phyloP scores from a whole-genome alignment of 2,888 invertebrate genomes.

The Lissonota sp. region DNA sequence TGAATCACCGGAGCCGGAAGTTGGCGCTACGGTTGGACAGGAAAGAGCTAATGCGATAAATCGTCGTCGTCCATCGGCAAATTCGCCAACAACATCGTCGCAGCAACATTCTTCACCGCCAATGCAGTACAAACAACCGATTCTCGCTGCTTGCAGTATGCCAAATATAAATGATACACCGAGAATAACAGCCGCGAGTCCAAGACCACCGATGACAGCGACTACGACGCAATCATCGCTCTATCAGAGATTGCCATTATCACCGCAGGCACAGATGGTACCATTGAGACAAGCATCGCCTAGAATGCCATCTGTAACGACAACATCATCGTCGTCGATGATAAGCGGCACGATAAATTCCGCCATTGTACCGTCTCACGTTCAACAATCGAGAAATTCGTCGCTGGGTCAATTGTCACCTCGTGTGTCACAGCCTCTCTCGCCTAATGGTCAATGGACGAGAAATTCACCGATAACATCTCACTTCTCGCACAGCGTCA shows the following conservation, averaged over 20 bases:
- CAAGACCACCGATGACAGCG: slow-evolving; percentile 71
- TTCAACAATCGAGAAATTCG: slow-evolving; percentile 76
- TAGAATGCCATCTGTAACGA: slow-evolving; percentile 75
- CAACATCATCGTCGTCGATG: slow-evolving; percentile 67
- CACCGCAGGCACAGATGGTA: slow-evolving; percentile 78
- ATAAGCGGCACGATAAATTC: slow-evolving; percentile 59
- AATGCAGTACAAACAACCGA: slow-evolving; percentile 73
- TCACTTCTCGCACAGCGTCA: slow-evolving; percentile 70
- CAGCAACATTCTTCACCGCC: slow-evolving; percentile 64
- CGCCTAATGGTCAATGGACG: slow-evolving; percentile 82
- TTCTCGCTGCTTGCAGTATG: slow-evolving; percentile 72
- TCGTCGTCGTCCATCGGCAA: slow-evolving; percentile 42
- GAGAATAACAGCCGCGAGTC: slow-evolving; percentile 71
- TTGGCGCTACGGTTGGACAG: slow-evolving; percentile 68
- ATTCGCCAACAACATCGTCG: slow-evolving; percentile 41
- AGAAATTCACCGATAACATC: slow-evolving; percentile 73
- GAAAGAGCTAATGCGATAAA: slow-evolving; percentile 63
- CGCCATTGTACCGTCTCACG: slow-evolving; percentile 72
- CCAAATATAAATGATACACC: slow-evolving; percentile 74
- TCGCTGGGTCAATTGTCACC: slow-evolving; percentile 75
- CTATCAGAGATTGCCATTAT: slow-evolving; percentile 79
- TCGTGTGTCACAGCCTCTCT: slow-evolving; percentile 76
- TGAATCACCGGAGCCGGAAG: slow-evolving; percentile 72
- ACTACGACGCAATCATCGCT: slow-evolving; percentile 72
- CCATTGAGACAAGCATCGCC: slow-evolving; percentile 77